Base-by-base conservation (phyloP, 2,113 vertebrate genomes). In the Dicentrarchus labrax region DNA sequence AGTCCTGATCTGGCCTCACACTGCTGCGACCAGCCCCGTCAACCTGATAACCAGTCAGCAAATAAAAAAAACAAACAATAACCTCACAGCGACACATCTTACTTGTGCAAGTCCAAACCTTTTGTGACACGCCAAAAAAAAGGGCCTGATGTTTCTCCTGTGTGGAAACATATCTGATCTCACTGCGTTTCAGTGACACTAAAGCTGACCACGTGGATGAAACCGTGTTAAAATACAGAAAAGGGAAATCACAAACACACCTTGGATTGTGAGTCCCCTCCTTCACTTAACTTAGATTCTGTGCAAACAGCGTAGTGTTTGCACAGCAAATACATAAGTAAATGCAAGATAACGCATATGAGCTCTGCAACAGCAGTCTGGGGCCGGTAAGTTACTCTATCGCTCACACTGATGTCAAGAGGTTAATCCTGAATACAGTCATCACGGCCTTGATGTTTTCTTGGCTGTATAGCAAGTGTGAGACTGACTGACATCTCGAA, bases 291-390 rank as follows among this genome's bases (percentile, higher is more conserved):
- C 16, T 22, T 12, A 2, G 2, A 16, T 19, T 50, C 24, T 17
- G 3, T 57, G 1, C 48, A 80, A 54, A 60, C 45, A 43, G 57
- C 54, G 6, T 2, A 60, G 21, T 19, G 19, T 91, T 89, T 91
- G 85, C 79, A 89, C 68, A 30, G 50, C 82, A 88, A 90, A 91
- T 80, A 11, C 1, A 22, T 8, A 48, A 19, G 30, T 39, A 61
- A 60, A 67, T 57, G 22, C 19, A 61, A 68, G 43, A 60, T 11
- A 68, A 41, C 51, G 16, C 17, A 73, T 61, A 3, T 10, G 11
- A 43, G 48, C 17, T 68, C 41, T 39, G 2, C 2, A 4, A 57
- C 1, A 17, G 36, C 17, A 50, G 21, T 21, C 72, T 43, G 30
- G 54, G 38, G 39, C 36, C 8, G 43, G 24, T 43, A 6, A 62